A percentile compares a stretch with the other conserved stretches of the same genome.
Conservation (phyloP, 2,113 vertebrate genomes). For the Daphoenositta chrysoptera region DNA sequence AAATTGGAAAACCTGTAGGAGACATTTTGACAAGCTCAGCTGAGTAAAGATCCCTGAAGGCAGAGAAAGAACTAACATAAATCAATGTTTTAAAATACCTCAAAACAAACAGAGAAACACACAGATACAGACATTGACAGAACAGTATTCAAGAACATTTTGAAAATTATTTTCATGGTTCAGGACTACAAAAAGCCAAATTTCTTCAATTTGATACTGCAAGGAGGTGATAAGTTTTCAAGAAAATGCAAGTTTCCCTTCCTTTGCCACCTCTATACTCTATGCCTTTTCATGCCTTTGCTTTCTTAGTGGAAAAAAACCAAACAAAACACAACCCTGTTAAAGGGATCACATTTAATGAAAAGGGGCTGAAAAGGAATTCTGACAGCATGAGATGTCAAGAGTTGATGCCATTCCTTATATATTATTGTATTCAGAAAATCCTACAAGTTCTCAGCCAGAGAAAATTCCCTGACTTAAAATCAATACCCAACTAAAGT, state of each 20-base stretch:
- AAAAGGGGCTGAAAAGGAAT: conserved; percentile 20
- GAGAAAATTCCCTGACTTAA: conserved; percentile 60
- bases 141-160: not conserved
- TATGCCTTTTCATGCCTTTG: not conserved
- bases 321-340: not conserved
- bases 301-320: not conserved
- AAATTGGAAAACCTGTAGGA: conserved; percentile 48
- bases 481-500: conserved; percentile 51
- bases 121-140: not conserved
- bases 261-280: not conserved
- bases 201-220: not conserved
- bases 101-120: not conserved
- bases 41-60: not conserved
- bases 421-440: conserved; percentile 23
- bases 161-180: not conserved
- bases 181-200: not conserved
- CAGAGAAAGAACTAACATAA: not conserved
- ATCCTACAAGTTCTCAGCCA: not conserved
- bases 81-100: not conserved
- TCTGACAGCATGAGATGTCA: not conserved
- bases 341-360: conserved; percentile 17
- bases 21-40: conserved; percentile 41
- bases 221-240: not conserved
- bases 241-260: not conserved
- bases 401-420: not conserved